Evolutionary conservation across 2,113 vertebrate genomes (phyloP), one percentile per base, ranked within the genome.

Genomic region (Tachycineta bicolor): DNA sequence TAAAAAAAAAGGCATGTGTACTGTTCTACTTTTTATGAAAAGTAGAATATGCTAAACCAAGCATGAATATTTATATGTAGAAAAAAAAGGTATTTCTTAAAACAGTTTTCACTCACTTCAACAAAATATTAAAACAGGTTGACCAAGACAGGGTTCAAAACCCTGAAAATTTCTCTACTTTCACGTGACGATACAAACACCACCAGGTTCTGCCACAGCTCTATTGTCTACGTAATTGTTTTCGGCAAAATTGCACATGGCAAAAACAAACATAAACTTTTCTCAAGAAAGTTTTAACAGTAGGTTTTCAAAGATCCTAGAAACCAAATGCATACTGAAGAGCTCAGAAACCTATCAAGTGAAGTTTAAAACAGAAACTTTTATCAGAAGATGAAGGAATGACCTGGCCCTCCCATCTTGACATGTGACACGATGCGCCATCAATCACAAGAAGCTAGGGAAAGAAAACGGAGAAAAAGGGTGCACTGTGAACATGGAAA

Each of bases 341-440:
- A 59, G 34, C 49, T 37, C 33, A 50, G 29, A 52, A 79, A 79
- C 53, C 19, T 5, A 7, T 17, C 3, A 37, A 75, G 34, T 7
- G 41, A 49, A 8, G 4, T 49, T 87, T 65, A 39, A 29, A 87
- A 12, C 7, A 77, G 20, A 46, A 80, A 34, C 13, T 26, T 67
- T 62, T 19, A 28, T n/a, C 37, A 62, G 41, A 65, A 68, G 24
- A 33, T 29, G 12, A 58, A 90, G 41, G n/a, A 41, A 65, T 28
- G 0, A 62, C n/a, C 37, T 14, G 12, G 15, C 23, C 15, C 16
- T 81, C 37, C 33, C 21, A n/a, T 58, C 49, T 7, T 56, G n/a
- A 17, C 2, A 0, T 4, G 50, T 28, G 34, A 24, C 21, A 39
- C 3, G 25, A 26, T 9, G 20, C 52, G 11, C 0, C 0, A 58